These are phyloP conservation scores for Rattus rattus DNA, from an alignment of 2,113 vertebrate species.

Conservation along the genomic window DNA sequence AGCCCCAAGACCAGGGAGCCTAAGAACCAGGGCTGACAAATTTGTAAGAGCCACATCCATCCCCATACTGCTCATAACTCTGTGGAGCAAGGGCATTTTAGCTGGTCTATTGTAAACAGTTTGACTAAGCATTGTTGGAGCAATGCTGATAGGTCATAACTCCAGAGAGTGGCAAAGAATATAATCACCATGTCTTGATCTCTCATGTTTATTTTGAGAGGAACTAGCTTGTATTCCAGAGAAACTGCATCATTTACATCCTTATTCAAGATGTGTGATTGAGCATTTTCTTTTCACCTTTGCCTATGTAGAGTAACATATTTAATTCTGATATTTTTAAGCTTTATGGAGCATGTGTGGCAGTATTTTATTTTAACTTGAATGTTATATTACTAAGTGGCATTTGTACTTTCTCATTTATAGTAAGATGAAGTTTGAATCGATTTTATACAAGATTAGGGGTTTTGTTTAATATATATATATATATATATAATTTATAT, in stretches of 20 bases:
- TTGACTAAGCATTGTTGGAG: neutral
- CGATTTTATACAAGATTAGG: neutral
- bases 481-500: neutral
- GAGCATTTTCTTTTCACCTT: neutral
- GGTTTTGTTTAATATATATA: neutral
- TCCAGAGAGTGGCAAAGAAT: neutral
- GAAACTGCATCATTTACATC: neutral
- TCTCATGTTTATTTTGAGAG: conserved; percentile 13
- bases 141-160: neutral
- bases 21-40: too few species aligned
- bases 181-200: neutral
- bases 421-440: neutral
- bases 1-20: neutral
- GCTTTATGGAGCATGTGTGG: neutral
- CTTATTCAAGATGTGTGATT: neutral
- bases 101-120: too few species aligned
- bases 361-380: neutral
- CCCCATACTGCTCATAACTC: too few species aligned
- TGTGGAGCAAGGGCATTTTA: too few species aligned
- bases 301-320: neutral
- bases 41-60: too few species aligned
- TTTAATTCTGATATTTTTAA: neutral
- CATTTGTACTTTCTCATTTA: neutral
- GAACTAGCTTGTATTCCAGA: neutral
- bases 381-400: neutral